phyloP scores from a whole-genome alignment of 2,888 invertebrate species.

The Minunthozetes semirufus region DNA sequence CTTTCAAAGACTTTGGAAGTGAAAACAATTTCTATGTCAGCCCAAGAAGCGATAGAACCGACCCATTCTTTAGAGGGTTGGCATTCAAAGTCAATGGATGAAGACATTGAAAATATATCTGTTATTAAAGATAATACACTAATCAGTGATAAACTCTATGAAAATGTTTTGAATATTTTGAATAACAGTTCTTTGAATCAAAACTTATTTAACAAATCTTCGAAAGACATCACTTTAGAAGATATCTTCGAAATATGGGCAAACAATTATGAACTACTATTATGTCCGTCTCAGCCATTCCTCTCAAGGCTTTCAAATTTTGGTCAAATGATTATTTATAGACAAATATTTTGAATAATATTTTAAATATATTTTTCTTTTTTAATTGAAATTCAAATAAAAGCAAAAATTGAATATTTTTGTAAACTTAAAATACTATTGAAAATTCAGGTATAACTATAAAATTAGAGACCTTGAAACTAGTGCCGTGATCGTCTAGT shows the following conservation, averaged over 20 bases:
- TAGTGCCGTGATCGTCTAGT: conserved; percentile 63
- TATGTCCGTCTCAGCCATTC: conserved; percentile 74
- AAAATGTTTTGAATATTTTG: neutral
- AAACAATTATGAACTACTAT: conserved; percentile 60
- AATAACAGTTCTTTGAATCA: neutral
- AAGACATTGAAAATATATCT: neutral
- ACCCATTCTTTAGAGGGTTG: neutral
- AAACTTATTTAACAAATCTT: neutral
- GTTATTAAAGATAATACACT: neutral
- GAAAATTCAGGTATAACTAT: too few relatives aligned
- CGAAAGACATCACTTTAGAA: neutral
- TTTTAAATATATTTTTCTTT: too few relatives aligned
- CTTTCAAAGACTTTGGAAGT: neutral
- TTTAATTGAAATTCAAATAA: too few relatives aligned
- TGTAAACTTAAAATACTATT: too few relatives aligned
- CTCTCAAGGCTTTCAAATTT: conserved; percentile 67
- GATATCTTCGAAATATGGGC: neutral
- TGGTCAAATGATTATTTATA: conserved; percentile 62
- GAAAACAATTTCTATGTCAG: neutral
- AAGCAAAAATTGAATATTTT: too few relatives aligned
- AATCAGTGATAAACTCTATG: neutral
- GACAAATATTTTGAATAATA: too few relatives aligned
- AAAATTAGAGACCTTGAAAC: too few relatives aligned
- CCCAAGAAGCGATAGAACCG: neutral
- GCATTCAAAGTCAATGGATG: conserved; percentile 1